Evolutionary conservation across 2,888 invertebrate species (phyloP).

Genomic region (Cetonia aurata): DNA sequence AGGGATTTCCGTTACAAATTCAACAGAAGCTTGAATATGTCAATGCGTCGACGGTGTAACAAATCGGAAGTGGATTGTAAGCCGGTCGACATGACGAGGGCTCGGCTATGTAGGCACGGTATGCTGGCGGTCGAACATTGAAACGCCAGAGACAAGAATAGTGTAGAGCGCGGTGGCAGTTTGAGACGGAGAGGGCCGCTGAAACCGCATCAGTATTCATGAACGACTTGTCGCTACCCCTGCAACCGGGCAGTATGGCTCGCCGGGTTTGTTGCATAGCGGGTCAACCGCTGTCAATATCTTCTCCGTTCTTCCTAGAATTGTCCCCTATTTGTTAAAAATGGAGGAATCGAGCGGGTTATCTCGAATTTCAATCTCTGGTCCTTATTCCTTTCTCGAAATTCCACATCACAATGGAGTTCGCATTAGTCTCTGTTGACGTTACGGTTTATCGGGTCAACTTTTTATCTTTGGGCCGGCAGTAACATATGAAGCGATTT

Average conservation of each 20-base stretch:
- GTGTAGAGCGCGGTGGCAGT: constrained; percentile 17
- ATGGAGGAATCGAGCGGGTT: constrained; percentile 36
- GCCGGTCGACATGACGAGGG: constrained; percentile 59
- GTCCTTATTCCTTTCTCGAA: constrained; percentile 29
- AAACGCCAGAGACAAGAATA: constrained; percentile 36
- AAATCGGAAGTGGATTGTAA: constrained; percentile 60
- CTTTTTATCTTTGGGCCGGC: not conserved
- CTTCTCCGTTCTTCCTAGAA: constrained; percentile 49
- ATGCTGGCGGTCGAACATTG: constrained; percentile 20
- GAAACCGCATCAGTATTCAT: constrained; percentile 63
- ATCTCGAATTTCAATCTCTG: constrained; percentile 45
- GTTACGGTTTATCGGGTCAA: constrained; percentile 23
- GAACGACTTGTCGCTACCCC: constrained; percentile 57
- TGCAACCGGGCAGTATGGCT: constrained; percentile 47
- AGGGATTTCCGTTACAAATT: constrained; percentile 46
- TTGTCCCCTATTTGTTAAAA: constrained; percentile 52
- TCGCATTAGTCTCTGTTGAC: constrained; percentile 32
- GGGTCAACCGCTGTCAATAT: constrained; percentile 64
- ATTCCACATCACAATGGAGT: constrained; percentile 31
- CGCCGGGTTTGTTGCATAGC: constrained; percentile 55
- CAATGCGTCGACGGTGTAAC: constrained; percentile 57
- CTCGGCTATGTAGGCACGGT: constrained; percentile 20
- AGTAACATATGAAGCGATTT: constrained; percentile 21
- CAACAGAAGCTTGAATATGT: constrained; percentile 53
- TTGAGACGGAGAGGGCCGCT: constrained; percentile 19